Percentiles rank a stretch among this genome's conserved stretches.
Conservation (phyloP, 2,797 vertebrate genomes). For the Coregonus suidteri region DNA sequence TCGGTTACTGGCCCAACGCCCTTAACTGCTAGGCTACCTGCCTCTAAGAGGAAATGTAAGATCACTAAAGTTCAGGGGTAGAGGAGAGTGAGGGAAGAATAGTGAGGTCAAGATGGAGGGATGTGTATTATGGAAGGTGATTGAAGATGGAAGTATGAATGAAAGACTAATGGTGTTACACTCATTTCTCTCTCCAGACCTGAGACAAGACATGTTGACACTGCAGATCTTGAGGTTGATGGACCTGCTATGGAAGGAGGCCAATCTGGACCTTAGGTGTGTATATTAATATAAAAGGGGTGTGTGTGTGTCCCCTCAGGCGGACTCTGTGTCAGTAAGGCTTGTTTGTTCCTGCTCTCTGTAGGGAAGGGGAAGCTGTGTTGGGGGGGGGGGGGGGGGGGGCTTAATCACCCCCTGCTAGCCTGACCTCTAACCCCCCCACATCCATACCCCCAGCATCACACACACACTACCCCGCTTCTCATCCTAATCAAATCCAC, state of each 20-base stretch:
- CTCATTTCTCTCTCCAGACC: conserved; percentile 69
- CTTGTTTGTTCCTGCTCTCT: conserved; percentile 82
- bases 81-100: neutral
- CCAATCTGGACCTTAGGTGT: conserved; percentile 91
- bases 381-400: conserved; percentile 40
- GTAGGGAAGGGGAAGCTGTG: conserved; percentile 78
- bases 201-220: conserved; percentile 96
- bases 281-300: neutral
- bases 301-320: neutral
- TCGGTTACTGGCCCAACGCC: too few relatives aligned
- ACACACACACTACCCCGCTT: conserved; percentile 21
- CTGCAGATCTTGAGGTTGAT: conserved; percentile 94
- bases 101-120: neutral
- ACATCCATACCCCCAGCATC: neutral
- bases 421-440: conserved; percentile 64
- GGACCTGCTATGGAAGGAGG: conserved; percentile 98
- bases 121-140: neutral
- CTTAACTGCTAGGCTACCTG: too few relatives aligned
- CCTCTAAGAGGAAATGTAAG: too few relatives aligned
- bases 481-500: conserved; percentile 50
- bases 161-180: neutral
- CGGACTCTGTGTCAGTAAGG: neutral
- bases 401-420: conserved; percentile 66
- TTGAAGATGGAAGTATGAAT: neutral
- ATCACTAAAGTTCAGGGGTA: too few relatives aligned